Base-by-base conservation (phyloP, 2,797 vertebrate species). In the Hoplostethus atlanticus region DNA sequence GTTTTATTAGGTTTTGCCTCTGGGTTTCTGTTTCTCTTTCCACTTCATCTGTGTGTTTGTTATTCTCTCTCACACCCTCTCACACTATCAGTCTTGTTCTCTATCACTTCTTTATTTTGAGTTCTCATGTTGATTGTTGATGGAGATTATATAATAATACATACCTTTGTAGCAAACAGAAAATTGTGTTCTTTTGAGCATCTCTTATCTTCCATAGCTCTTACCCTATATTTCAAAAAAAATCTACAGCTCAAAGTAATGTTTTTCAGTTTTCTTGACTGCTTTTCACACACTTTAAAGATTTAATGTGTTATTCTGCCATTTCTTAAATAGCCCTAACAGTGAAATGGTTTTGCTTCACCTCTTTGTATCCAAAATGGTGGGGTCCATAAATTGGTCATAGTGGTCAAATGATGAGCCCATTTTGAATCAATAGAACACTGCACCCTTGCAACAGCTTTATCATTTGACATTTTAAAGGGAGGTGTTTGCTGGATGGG, bases 381-480 rank as follows among this genome's bases (percentile, higher is more conserved):
- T 36, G 44, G 46, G 79, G 80, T 76, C 80, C 73, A 81, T 84
- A 81, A 87, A 88, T 75, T 81, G 85, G 79, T 28, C 76, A 59
- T 56, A 62, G 80, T 84, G 80, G 88, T 87, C 77, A 88, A 91
- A 91, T 91, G 85, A 92, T 90, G 87, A 89, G 86, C 57, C 80
- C 79, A 81, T 87, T 91, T 86, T 82, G 73, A 91, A 89, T 92
- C 90, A 91, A 90, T 87, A 86, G 47, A 90, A 87, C 82, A 71
- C 73, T 73, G 77, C 78, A 77, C 61, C 73, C 84, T 86, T 79
- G 79, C 80, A 83, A 84, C 82, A 74, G 75, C 80, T 68, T 86
- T 91, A 91, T 89, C 66, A 80, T 90, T 89, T 91, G 89, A 91
- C 89, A 92, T 91, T 93, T 91, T 84, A 87, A 88, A 91, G 83